Evolutionary conservation across 2,797 vertebrate genomes (phyloP), one percentile per base, ranked within the genome.

Genomic region (Pseudomugil tenellus): DNA sequence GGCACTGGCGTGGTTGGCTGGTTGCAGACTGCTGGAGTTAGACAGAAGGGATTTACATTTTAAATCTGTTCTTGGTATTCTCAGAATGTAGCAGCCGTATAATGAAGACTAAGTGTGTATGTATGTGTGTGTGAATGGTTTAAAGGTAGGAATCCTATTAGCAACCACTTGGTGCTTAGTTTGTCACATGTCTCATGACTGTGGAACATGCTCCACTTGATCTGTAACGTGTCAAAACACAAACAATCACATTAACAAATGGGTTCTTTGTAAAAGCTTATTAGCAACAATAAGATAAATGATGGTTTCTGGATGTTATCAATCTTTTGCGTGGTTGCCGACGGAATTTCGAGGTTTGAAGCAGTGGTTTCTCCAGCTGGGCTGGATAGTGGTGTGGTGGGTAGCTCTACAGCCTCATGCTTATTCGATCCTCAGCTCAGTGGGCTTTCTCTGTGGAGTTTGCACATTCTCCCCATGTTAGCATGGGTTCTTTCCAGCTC

Each of bases 131-230:
- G 58, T 2, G 6, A 25, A 26, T 21, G 61, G 70, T 76, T 80
- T 80, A 73, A 79, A 70, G 67, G 74, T 57, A 70, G 35, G 53
- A 87, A 89, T 87, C 87, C 85, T 73, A 86, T 91, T 91, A 87
- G 58, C 34, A 51, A 57, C 63, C 62, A 49, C 58, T 75, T 70
- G 68, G 59, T 70, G 67, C 52, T 77, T 39, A 63, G 48, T 59
- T 60, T 46, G 66, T 72, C 66, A 79, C 39, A 56, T 11, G 14
- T 63, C 76, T 32, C 16, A 53, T 53, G 32, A 56, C 25, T 39
- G 49, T 11, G 41, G 16, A 43, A 6, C 32, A 31, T 13, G 53
- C 54, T 51, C 5, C 34, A 59, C 16, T 65, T 34, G 1, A 17
- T 76, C 43, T 65, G 31, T 55, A 31, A 67, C 14, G 3, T 10